phyloP scores from a whole-genome alignment of 2,888 invertebrate species.

The Caenorhabditis becei region DNA sequence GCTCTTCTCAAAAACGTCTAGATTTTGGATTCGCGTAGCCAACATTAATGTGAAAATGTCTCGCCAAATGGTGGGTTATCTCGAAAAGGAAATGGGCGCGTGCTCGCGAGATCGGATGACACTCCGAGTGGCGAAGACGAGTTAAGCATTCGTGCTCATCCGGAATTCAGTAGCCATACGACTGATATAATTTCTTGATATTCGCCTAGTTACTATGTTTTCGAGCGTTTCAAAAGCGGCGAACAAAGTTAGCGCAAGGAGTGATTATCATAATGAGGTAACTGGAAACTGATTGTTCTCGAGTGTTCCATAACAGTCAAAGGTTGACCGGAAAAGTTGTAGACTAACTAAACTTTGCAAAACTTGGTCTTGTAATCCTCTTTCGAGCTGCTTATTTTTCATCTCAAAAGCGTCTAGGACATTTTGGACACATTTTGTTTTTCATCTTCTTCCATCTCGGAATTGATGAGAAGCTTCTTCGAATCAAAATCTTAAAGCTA shows the following conservation, averaged over 20 bases:
- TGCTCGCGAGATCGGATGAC: constrained; percentile 47
- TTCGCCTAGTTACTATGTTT: constrained; percentile 21
- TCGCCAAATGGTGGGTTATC: constrained; percentile 15
- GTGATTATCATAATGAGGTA: neutral
- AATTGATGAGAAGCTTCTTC: too few species aligned
- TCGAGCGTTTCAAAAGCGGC: constrained; percentile 42
- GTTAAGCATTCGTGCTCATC: constrained; percentile 34
- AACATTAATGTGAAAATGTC: constrained; percentile 34
- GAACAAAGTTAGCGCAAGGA: constrained; percentile 10
- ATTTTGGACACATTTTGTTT: too few species aligned
- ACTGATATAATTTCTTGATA: constrained; percentile 10
- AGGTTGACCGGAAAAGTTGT: too few species aligned
- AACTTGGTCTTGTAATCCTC: too few species aligned
- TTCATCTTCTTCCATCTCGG: too few species aligned
- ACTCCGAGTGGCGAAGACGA: constrained; percentile 11
- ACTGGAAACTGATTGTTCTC: neutral
- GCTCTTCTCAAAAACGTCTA: neutral
- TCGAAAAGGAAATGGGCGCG: neutral
- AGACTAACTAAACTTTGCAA: too few species aligned
- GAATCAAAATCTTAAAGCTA: too few species aligned
- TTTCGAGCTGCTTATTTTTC: too few species aligned
- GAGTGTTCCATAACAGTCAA: too few species aligned
- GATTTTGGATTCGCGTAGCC: too few species aligned
- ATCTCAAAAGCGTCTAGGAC: too few species aligned
- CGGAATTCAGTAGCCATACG: constrained; percentile 28